A percentile compares a stretch with the other conserved stretches of the same genome.
Conservation (phyloP, 2,888 invertebrate species). For the Diarsia brunnea region DNA sequence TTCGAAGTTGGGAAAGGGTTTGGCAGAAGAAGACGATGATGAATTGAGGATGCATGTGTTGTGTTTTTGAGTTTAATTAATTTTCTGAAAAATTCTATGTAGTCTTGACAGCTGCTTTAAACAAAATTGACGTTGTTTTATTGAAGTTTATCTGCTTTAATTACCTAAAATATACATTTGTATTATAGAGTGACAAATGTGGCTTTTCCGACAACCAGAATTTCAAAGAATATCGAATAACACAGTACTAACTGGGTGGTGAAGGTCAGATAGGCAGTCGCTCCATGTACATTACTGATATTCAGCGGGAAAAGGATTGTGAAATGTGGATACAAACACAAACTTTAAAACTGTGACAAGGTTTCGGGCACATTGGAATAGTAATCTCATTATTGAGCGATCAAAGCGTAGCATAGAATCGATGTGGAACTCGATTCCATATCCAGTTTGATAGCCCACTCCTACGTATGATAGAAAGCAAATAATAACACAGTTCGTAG, state of each 20-base stretch:
- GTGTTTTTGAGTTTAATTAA: background rate
- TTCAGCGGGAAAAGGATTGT: too few species aligned
- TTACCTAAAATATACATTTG: too few species aligned
- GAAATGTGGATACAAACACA: too few species aligned
- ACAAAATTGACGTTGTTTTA: background rate
- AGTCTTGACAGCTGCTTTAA: background rate
- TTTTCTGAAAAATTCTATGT: background rate
- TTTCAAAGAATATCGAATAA: too few species aligned
- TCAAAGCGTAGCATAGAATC: background rate
- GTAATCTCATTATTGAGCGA: background rate
- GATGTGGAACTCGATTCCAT: slow-evolving; percentile 10
- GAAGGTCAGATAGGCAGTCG: too few species aligned
- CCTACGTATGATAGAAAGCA: slow-evolving; percentile 8
- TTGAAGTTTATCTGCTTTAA: too few species aligned
- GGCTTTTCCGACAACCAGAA: too few species aligned
- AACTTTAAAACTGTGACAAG: too few species aligned
- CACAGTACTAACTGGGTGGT: too few species aligned
- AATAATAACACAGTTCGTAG: slow-evolving; percentile 24
- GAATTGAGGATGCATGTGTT: too few species aligned
- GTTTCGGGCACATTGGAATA: background rate
- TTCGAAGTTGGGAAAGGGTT: too few species aligned
- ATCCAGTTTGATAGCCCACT: background rate
- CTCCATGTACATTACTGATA: too few species aligned
- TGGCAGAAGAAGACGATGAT: background rate
- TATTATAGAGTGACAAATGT: background rate